Evolutionary conservation across 2,797 vertebrate genomes (phyloP).

Genomic region (Onychomys leucogaster): DNA sequence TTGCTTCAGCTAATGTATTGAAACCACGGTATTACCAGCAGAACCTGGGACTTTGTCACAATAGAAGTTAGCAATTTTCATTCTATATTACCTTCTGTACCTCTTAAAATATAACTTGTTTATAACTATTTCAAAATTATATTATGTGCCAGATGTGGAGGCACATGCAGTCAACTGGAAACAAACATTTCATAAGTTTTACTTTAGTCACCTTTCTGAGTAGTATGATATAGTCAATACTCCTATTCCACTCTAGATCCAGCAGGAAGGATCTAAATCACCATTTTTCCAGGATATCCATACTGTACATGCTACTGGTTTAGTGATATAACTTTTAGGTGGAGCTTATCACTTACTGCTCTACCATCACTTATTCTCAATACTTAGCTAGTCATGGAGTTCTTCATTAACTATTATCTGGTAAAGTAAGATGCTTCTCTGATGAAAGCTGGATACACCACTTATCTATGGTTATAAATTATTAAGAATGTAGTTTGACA

Average conservation of each 20-base stretch:
- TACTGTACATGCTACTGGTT: not conserved
- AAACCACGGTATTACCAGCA: not conserved
- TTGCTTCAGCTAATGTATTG: not conserved
- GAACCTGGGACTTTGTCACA: not conserved
- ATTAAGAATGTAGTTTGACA: not conserved
- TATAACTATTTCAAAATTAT: not conserved
- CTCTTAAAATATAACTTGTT: slow-evolving; percentile 17
- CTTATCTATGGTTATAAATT: not conserved
- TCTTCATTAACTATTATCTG: not conserved
- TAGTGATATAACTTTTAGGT: not conserved
- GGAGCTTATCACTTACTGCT: not conserved
- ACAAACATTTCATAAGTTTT: not conserved
- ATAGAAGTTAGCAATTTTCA: slow-evolving; percentile 32
- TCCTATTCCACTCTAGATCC: not conserved
- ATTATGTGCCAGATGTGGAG: not conserved
- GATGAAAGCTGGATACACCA: not conserved
- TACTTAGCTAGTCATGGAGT: not conserved
- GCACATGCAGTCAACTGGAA: not conserved
- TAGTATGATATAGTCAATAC: not conserved
- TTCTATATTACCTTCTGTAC: not conserved
- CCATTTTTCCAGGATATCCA: not conserved
- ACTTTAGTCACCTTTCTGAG: not conserved
- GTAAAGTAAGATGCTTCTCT: not conserved
- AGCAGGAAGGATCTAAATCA: not conserved
- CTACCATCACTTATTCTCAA: not conserved